Evolutionary conservation across 2,113 vertebrate species (phyloP).

Genomic region (Apaloderma vittatum): DNA sequence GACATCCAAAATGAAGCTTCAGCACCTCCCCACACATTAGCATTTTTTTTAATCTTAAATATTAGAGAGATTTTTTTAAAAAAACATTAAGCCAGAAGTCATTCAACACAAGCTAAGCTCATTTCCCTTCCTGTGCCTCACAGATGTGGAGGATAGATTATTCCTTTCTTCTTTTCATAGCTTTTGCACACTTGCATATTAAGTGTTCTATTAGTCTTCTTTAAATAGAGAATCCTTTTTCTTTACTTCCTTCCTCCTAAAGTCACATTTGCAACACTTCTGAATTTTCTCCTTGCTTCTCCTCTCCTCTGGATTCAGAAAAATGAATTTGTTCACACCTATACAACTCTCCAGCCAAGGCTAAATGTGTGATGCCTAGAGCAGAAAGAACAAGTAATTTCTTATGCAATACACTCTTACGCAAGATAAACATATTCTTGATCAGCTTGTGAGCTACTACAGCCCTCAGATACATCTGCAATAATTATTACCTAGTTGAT

Average conservation of each 20-base stretch:
- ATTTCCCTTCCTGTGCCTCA: conserved; percentile 1
- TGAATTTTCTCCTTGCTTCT: not conserved
- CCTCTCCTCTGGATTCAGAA: not conserved
- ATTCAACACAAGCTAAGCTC: conserved; percentile 15
- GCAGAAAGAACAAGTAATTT: not conserved
- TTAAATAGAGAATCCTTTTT: not conserved
- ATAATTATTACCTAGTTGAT: not conserved
- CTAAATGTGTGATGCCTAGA: not conserved
- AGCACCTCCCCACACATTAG: not conserved
- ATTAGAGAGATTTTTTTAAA: not conserved
- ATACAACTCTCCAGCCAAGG: not conserved
- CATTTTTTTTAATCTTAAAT: not conserved
- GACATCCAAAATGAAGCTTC: conserved; percentile 29
- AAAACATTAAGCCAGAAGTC: not conserved
- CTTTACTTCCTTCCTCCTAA: not conserved
- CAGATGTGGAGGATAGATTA: not conserved
- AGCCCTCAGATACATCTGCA: not conserved
- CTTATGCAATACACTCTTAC: not conserved
- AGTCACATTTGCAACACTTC: not conserved
- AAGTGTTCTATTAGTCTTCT: not conserved
- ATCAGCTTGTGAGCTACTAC: not conserved
- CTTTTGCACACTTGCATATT: not conserved
- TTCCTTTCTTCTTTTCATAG: conserved; percentile 21
- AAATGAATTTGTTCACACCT: not conserved
- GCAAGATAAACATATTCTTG: not conserved